phyloP scores from a whole-genome alignment of 2,797 vertebrate genomes.

The Coluber constrictor region DNA sequence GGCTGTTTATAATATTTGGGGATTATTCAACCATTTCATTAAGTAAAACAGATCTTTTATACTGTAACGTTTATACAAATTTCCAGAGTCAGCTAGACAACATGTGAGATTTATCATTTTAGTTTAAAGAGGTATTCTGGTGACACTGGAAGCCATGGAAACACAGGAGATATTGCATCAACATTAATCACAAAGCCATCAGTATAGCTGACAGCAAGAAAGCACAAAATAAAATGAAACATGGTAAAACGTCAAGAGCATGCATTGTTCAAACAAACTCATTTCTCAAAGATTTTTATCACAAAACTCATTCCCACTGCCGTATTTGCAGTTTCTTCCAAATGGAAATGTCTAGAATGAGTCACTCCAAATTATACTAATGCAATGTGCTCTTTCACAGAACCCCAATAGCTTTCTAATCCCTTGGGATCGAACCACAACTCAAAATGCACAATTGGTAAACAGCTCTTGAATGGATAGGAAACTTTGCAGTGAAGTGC shows the following conservation, averaged over 20 bases:
- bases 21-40: neutral
- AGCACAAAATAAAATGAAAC: constrained; percentile 26
- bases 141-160: constrained; percentile 1
- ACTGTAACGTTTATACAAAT: neutral
- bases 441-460: neutral
- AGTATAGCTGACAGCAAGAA: constrained; percentile 15
- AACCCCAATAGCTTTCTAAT: neutral
- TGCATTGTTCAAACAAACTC: constrained; percentile 1
- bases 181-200: constrained; percentile 22
- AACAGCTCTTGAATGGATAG: neutral
- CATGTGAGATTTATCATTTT: neutral
- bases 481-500: neutral
- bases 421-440: neutral
- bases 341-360: constrained; percentile 10
- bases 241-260: constrained; percentile 11
- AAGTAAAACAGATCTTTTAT: neutral
- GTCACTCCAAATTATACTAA: neutral
- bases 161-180: constrained; percentile 1
- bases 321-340: constrained; percentile 9
- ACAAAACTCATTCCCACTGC: neutral
- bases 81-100: neutral
- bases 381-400: neutral
- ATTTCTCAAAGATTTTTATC: constrained; percentile 21
- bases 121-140: neutral
- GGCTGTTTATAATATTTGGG: neutral